Percentiles rank a stretch among this genome's conserved stretches.
phyloP scores from a whole-genome alignment of 2,888 invertebrate species.

The Octonoba sinensis region DNA sequence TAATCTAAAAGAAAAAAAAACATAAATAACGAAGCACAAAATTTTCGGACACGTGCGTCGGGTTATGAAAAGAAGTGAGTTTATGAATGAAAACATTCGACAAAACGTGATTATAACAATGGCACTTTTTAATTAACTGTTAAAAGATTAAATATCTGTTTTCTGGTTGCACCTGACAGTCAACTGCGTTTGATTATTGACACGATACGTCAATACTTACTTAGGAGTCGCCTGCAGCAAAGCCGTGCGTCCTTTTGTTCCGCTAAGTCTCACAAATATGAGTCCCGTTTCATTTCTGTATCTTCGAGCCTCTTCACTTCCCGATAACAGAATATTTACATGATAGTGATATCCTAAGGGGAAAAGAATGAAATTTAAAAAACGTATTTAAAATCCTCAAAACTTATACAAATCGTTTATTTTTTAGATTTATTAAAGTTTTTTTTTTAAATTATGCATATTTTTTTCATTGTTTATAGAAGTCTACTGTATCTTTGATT shows the following conservation, averaged over 20 bases:
- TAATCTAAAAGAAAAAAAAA: too few species aligned
- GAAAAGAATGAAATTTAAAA: neutral
- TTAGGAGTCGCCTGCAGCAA: conserved; percentile 65
- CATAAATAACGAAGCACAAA: too few species aligned
- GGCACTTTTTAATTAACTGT: too few species aligned
- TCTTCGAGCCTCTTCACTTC: conserved; percentile 76
- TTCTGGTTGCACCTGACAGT: too few species aligned
- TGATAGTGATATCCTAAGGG: conserved; percentile 82
- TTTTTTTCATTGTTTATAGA: neutral
- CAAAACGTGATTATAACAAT: too few species aligned
- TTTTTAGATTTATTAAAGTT: neutral
- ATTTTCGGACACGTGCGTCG: too few species aligned
- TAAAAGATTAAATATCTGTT: too few species aligned
- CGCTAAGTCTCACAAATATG: conserved; percentile 65
- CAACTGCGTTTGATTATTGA: too few species aligned
- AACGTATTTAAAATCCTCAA: neutral
- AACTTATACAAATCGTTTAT: neutral
- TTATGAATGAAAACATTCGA: too few species aligned
- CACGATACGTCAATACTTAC: conserved; percentile 41
- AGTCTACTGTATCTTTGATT: neutral
- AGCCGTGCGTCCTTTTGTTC: conserved; percentile 61
- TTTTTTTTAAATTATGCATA: too few species aligned
- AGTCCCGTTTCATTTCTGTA: conserved; percentile 74
- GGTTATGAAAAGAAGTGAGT: too few species aligned
- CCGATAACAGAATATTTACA: conserved; percentile 81